A percentile compares a stretch with the other conserved stretches of the same genome.
Conservation (phyloP, 1,140 invertebrate genomes). For the Tetramorium alpestre region DNA sequence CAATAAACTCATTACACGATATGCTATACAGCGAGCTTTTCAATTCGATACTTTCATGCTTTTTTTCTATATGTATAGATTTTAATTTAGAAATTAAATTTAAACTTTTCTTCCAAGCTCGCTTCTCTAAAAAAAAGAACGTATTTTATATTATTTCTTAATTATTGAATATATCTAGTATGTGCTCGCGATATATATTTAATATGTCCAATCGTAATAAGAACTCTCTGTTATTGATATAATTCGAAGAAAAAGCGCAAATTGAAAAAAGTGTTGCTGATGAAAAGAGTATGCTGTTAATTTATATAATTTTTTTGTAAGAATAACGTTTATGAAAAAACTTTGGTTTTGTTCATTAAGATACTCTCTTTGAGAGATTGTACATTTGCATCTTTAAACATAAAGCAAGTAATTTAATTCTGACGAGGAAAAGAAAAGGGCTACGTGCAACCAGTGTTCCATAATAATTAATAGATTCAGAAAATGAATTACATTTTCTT, state of each 20-base stretch:
- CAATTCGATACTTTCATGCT: conserved; percentile 66
- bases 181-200: conserved; percentile 50
- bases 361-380: conserved; percentile 17
- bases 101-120: conserved; percentile 66
- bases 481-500: background rate
- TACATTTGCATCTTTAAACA: background rate
- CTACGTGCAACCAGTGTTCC: conserved; percentile 63
- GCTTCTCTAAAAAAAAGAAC: conserved; percentile 53
- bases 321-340: conserved; percentile 18
- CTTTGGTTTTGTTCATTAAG: background rate
- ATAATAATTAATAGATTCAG: conserved; percentile 36
- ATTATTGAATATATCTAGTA: conserved; percentile 54
- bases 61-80: conserved; percentile 69
- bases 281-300: conserved; percentile 71
- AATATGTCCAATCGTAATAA: conserved; percentile 45
- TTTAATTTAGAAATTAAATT: conserved; percentile 63
- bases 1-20: conserved; percentile 83
- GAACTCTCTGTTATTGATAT: conserved; percentile 20
- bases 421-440: conserved; percentile 36
- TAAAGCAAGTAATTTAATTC: conserved; percentile 23
- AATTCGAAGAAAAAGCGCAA: conserved; percentile 3
- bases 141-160: conserved; percentile 67
- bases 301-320: conserved; percentile 36
- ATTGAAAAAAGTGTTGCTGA: conserved; percentile 8
- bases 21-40: conserved; percentile 69